Base-by-base conservation (phyloP, 2,888 invertebrate species). In the Sesia apiformis region DNA sequence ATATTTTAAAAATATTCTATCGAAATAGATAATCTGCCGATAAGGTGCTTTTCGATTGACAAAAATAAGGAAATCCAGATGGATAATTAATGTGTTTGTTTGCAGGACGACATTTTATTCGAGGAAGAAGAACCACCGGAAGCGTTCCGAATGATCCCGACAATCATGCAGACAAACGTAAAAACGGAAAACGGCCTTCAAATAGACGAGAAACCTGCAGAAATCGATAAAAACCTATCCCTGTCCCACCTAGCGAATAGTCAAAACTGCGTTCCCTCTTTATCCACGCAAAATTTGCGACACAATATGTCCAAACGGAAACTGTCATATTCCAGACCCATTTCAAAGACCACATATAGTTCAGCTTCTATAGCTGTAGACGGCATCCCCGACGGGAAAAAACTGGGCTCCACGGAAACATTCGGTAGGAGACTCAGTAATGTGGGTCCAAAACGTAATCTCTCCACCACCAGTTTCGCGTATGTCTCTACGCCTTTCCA, bases 401-500 rank as follows among this genome's bases (percentile, higher is more conserved):
- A 81, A 38, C 42, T 85, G 0, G 88, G 85, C 0, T 86, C 87
- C 0, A 82, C 84, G 56, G 89, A 86, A 5, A 69, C 73, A 0
- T 84, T 85, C 6, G 78, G 82, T 0, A 76, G 84, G 0, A 69
- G 78, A 39, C 56, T 81, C 0, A 86, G 86, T 46, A 76, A 72
- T 0, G 74, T 74, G 51, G 66, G 81, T 57, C 93, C 93, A 1
- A 92, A 90, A 64, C 90, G 93, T 42, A 95, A 93, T 38, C 92
- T 94, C 5, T 96, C 95, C 0, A 94, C 94, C 0, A 95, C 95
- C 4, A 95, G 95, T 53, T 95, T 96, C 65, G 93, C 95, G 46
- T 96, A 96, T 67, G 91, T 96, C 0, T 94, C 94, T 5, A 96
- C 96, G 0, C 94, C 95, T 0, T 96, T 95, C 76, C 96, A 96